These are phyloP conservation scores for Sesamia nonagrioides DNA, from an alignment of 1,140 invertebrate species.

Conservation along the genomic window DNA sequence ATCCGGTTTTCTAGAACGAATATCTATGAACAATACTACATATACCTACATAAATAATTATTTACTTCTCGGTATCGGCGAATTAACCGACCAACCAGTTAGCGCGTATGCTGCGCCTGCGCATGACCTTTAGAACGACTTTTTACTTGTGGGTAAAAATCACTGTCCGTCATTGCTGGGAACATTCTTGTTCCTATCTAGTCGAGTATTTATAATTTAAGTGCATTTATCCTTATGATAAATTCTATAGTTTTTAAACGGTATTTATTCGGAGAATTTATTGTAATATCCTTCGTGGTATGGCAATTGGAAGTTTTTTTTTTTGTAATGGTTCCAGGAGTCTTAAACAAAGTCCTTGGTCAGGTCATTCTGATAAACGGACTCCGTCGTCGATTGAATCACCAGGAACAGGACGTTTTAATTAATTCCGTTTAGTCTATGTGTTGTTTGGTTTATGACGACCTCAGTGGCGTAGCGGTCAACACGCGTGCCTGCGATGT, in stretches of 20 bases:
- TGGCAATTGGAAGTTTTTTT: too few species aligned
- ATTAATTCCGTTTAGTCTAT: too few species aligned
- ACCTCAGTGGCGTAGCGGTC: too few species aligned
- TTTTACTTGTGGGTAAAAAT: conserved; percentile 41
- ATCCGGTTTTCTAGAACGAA: conserved; percentile 7
- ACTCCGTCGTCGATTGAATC: too few species aligned
- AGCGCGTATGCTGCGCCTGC: neutral
- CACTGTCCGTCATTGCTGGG: conserved; percentile 27
- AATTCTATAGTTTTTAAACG: neutral
- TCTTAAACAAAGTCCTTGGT: too few species aligned
- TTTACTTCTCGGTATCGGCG: conserved; percentile 28
- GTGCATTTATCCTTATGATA: conserved; percentile 1
- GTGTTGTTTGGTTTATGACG: too few species aligned
- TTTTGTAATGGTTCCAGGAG: too few species aligned
- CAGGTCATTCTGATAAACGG: too few species aligned
- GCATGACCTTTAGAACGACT: conserved; percentile 42
- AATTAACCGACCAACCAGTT: conserved; percentile 33
- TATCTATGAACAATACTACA: conserved; percentile 22
- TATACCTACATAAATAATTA: conserved; percentile 35
- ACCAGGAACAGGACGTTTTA: too few species aligned
- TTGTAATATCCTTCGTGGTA: too few species aligned
- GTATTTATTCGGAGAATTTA: neutral
- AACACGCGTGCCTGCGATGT: too few species aligned
- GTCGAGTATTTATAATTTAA: neutral
- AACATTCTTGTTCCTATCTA: conserved; percentile 20